These are phyloP conservation scores for Peromyscus eremicus DNA, from an alignment of 2,797 vertebrate species.

Conservation along the genomic window DNA sequence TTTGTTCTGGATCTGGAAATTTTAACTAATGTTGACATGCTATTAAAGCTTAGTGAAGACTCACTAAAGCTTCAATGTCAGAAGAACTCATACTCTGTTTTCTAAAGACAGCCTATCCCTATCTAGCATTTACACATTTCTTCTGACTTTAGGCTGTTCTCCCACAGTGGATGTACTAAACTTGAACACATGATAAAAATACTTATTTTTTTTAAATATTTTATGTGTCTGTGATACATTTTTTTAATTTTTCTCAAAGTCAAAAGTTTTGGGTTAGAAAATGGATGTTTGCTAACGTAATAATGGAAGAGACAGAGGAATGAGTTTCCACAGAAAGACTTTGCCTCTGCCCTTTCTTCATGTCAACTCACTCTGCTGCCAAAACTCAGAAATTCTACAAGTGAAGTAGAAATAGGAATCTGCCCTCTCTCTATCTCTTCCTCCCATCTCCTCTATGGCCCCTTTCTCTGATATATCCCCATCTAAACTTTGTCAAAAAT, in stretches of 20 bases:
- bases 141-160: conserved; percentile 1
- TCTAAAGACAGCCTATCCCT: background rate
- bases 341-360: background rate
- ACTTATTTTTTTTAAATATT: conserved; percentile 64
- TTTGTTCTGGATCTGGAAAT: conserved; percentile 29
- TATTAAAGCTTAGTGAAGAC: conserved; percentile 34
- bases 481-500: background rate
- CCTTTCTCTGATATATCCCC: background rate
- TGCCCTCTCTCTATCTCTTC: background rate
- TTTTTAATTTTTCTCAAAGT: conserved; percentile 61
- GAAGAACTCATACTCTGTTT: conserved; percentile 50
- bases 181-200: conserved; percentile 62
- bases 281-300: conserved; percentile 73
- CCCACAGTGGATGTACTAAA: background rate
- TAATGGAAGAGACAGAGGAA: conserved; percentile 71
- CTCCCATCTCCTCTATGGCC: background rate
- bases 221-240: conserved; percentile 44
- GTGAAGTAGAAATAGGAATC: background rate
- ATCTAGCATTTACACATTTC: background rate
- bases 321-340: conserved; percentile 47
- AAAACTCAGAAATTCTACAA: background rate
- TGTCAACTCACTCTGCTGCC: background rate
- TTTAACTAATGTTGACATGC: conserved; percentile 27
- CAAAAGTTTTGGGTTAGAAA: conserved; percentile 80
- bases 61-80: conserved; percentile 18